phyloP scores from a whole-genome alignment of 1,140 invertebrate genomes.

The Druon quercuslanigerum region DNA sequence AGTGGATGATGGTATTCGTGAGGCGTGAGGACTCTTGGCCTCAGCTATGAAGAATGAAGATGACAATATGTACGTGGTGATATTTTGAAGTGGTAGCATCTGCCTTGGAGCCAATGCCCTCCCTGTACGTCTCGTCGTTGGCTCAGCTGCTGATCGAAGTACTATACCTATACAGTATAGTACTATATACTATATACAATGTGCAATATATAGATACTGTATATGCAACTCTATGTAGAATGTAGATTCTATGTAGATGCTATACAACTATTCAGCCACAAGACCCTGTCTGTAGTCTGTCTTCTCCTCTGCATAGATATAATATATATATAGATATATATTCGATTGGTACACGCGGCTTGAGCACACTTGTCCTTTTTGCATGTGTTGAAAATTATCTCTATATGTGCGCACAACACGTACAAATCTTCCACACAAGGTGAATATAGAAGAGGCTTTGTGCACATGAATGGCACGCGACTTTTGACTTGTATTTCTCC shows the following conservation, averaged over 20 bases:
- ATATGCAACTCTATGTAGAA: not conserved
- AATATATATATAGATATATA: not conserved
- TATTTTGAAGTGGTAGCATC: constrained; percentile 4
- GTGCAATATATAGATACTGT: not conserved
- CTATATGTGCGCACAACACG: not conserved
- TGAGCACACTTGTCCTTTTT: constrained; percentile 1
- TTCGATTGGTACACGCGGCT: not conserved
- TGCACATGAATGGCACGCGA: constrained; percentile 28
- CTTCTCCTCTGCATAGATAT: not conserved
- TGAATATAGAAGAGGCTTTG: constrained; percentile 1
- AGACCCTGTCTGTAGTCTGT: no score
- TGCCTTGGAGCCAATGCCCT: constrained; percentile 14
- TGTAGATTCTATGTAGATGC: no score
- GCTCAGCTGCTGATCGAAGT: not conserved
- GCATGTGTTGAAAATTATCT: not conserved
- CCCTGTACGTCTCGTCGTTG: constrained; percentile 11
- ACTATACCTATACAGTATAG: not conserved
- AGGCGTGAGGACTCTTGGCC: no score
- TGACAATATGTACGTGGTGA: constrained; percentile 5
- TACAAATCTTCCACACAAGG: constrained; percentile 8
- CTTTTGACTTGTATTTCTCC: constrained; percentile 13
- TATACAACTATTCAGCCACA: no score
- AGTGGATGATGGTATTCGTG: no score
- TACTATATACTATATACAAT: not conserved
- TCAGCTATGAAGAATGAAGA: not conserved